Percentiles rank a stretch among this genome's conserved stretches.
These are phyloP conservation scores for Calephelis virginiensis DNA, from an alignment of 1,140 invertebrate species.

Conservation along the genomic window DNA sequence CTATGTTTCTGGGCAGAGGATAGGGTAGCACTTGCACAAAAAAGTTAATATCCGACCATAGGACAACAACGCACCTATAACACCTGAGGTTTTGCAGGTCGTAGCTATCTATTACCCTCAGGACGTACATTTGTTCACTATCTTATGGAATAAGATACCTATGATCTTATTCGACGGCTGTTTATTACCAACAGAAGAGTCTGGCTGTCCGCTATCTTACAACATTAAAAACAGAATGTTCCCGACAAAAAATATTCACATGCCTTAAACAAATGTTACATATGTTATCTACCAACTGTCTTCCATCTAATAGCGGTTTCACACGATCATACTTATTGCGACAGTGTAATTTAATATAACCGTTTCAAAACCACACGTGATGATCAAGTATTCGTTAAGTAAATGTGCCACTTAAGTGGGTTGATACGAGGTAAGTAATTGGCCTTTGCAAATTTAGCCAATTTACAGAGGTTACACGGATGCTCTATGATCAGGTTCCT, in stretches of 20 bases:
- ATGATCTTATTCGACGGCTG: too few species aligned
- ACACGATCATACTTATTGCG: slow-evolving; percentile 30
- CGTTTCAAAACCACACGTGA: slow-evolving; percentile 33
- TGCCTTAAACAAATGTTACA: slow-evolving; percentile 1
- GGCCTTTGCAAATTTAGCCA: slow-evolving; percentile 21
- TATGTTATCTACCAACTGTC: slow-evolving; percentile 11
- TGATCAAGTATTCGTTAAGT: slow-evolving; percentile 29
- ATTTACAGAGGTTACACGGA: slow-evolving; percentile 14
- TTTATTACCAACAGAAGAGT: too few species aligned
- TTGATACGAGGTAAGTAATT: slow-evolving; percentile 32
- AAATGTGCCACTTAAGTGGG: slow-evolving; percentile 29
- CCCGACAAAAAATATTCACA: not conserved
- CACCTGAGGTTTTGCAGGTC: too few species aligned
- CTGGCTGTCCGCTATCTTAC: too few species aligned
- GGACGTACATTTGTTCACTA: too few species aligned
- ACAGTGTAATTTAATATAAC: slow-evolving; percentile 31
- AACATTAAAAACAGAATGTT: too few species aligned
- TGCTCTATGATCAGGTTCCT: slow-evolving; percentile 15
- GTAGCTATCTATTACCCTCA: too few species aligned
- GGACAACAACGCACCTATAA: too few species aligned
- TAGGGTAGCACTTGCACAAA: too few species aligned
- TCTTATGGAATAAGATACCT: too few species aligned
- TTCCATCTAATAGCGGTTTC: slow-evolving; percentile 22
- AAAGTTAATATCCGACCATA: too few species aligned
- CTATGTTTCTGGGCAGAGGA: too few species aligned